phyloP scores from a whole-genome alignment of 1,140 invertebrate species.

The Cydia splendana region DNA sequence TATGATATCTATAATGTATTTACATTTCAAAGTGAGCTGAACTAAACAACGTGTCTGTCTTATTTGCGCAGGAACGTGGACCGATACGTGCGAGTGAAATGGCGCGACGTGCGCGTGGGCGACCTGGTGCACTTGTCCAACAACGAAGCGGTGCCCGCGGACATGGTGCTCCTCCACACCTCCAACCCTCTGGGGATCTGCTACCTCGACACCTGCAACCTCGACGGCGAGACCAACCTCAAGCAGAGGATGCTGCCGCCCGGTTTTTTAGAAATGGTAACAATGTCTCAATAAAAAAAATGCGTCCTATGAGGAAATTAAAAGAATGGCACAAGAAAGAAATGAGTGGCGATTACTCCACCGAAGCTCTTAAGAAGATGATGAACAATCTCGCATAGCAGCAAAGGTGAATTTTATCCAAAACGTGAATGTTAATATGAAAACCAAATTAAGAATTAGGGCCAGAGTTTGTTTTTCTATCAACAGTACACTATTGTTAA shows the following conservation, averaged over 20 bases:
- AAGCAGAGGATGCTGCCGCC: slow-evolving; percentile 95
- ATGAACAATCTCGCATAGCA: background rate
- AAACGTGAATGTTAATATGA: no score
- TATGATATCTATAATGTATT: no score
- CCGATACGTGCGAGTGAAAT: slow-evolving; percentile 91
- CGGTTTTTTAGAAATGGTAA: slow-evolving; percentile 84
- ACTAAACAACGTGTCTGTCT: slow-evolving; percentile 45
- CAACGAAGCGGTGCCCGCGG: slow-evolving; percentile 98
- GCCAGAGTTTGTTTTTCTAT: no score
- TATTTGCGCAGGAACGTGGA: slow-evolving; percentile 86
- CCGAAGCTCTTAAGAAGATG: no score
- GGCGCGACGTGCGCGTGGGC: slow-evolving; percentile 95
- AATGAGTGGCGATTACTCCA: no score
- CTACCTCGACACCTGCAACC: slow-evolving; percentile 98
- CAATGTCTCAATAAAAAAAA: no score
- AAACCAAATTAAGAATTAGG: no score
- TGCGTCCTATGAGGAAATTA: no score
- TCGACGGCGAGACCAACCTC: slow-evolving; percentile 99
- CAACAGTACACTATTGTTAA: no score
- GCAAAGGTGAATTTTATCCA: no score
- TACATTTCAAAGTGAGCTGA: no score
- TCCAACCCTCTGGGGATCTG: slow-evolving; percentile 97
- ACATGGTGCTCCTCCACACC: slow-evolving; percentile 93
- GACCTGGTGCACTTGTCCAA: slow-evolving; percentile 97
- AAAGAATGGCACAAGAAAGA: no score